A percentile compares a stretch with the other conserved stretches of the same genome.
Evolutionary conservation across 2,888 invertebrate species (phyloP).

Genomic region (Ephialtes manifestator): DNA sequence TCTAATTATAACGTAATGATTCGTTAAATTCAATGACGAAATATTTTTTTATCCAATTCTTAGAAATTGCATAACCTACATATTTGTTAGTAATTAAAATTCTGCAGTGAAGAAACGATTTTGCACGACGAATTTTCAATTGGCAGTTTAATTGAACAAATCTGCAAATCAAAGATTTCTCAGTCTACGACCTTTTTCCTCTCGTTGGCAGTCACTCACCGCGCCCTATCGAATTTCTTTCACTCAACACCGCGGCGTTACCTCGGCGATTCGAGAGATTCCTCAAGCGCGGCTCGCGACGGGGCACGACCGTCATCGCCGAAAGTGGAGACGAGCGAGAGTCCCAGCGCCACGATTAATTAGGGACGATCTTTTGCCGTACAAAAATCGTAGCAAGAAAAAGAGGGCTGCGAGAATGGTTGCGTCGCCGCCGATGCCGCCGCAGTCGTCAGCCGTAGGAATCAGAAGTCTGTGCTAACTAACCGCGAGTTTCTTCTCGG

Average conservation of each 20-base stretch:
- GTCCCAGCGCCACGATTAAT: slow-evolving; percentile 81
- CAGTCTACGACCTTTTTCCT: slow-evolving; percentile 38
- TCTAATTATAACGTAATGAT: neutral
- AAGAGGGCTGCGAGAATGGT: slow-evolving; percentile 70
- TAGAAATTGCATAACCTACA: neutral
- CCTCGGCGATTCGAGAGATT: slow-evolving; percentile 72
- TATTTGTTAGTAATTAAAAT: neutral
- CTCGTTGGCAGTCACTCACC: slow-evolving; percentile 70
- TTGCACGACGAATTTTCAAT: neutral
- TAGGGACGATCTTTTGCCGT: slow-evolving; percentile 83
- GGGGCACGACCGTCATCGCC: slow-evolving; percentile 48
- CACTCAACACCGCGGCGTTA: slow-evolving; percentile 72
- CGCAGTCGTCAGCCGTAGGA: slow-evolving; percentile 60
- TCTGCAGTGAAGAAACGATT: neutral
- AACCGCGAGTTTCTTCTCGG: slow-evolving; percentile 65
- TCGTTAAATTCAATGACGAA: neutral
- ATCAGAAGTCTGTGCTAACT: slow-evolving; percentile 69
- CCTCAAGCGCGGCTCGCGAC: slow-evolving; percentile 60
- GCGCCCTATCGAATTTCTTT: slow-evolving; percentile 64
- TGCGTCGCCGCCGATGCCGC: slow-evolving; percentile 56
- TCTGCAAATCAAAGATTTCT: slow-evolving; percentile 47
- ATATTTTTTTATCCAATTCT: neutral
- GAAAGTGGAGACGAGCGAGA: slow-evolving; percentile 60
- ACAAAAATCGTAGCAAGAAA: slow-evolving; percentile 79
- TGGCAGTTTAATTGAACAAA: slow-evolving; percentile 15